Base-by-base conservation (phyloP, 2,797 vertebrate genomes). In the Masticophis lateralis region DNA sequence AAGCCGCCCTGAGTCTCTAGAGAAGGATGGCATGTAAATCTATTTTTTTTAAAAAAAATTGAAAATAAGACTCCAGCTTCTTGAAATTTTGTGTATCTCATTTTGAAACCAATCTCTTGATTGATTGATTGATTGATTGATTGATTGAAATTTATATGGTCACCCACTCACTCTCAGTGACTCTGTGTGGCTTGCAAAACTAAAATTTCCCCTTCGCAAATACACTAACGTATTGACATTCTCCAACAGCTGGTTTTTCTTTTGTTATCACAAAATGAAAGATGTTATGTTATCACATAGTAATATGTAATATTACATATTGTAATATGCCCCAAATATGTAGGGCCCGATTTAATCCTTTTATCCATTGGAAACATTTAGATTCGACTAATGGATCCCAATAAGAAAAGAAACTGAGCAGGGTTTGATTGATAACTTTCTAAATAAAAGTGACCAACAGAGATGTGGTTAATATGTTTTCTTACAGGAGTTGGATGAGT, bases 401-500 rank as follows among this genome's bases (percentile, higher is more conserved):
- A 27, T 53, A 93, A 86, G 63, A 63, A 47, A 20, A 90, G 28
- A 69, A 86, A 11, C 83, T n/a, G 4, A 1, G 4, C 79, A 59
- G 53, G 5, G 14, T 47, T 89, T 47, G 28, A 18, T 16, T 43
- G 28, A 16, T 9, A 91, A 20, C 18, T 83, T 88, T 88, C 47
- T 27, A 94, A n/a, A 90, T 43, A 28, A 57, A 88, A 74, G 2
- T 6, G 27, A 57, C 11, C 0, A 47, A n/a, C 16, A 86, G 55
- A 27, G 47, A 22, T 57, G 13, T 90, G 16, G 8, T 1, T 91
- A 28, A 57, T 43, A 16, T 83, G 43, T 86, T 95, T 95, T 88
- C 56, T 79, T 94, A 11, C 97, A 99, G 99, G 99, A 99, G 93
- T 94, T 99, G 94, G 98, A 99, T 94, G 99, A 99, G 96, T 98